Conservation (phyloP, 2,113 vertebrate genomes). For the Carollia perspicillata region DNA sequence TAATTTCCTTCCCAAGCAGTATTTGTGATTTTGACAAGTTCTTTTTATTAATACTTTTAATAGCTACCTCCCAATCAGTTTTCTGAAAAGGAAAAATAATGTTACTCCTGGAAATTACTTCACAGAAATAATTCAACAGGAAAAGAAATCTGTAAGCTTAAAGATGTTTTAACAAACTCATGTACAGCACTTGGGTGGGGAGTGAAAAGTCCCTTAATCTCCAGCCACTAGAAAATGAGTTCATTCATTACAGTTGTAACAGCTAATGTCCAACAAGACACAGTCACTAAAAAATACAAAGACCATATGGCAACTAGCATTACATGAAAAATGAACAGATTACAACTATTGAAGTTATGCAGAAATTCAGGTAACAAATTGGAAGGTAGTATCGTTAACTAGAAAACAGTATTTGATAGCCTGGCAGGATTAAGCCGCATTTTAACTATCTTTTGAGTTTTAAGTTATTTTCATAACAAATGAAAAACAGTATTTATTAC, state of each 20-base stretch:
- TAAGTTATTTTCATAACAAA: slow-evolving; percentile 16
- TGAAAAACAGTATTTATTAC: not conserved
- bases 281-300: not conserved
- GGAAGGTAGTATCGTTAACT: not conserved
- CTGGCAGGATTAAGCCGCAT: not conserved
- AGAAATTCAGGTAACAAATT: not conserved
- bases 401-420: not conserved
- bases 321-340: not conserved
- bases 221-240: not conserved
- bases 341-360: not conserved
- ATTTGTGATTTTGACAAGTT: slow-evolving; percentile 98
- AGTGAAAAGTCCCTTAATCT: not conserved
- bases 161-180: not conserved
- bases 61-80: slow-evolving; percentile 98
- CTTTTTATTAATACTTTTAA: slow-evolving; percentile 99
- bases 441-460: not conserved
- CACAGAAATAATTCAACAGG: not conserved
- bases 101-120: slow-evolving; percentile 44
- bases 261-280: not conserved
- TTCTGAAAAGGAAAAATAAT: slow-evolving; percentile 82
- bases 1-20: slow-evolving; percentile 98
- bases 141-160: not conserved
- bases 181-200: not conserved
- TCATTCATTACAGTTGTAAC: not conserved
- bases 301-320: not conserved